Percentiles rank a stretch among this genome's conserved stretches.
Evolutionary conservation across 2,113 vertebrate species (phyloP).

Genomic region (Spheniscus mendiculus): DNA sequence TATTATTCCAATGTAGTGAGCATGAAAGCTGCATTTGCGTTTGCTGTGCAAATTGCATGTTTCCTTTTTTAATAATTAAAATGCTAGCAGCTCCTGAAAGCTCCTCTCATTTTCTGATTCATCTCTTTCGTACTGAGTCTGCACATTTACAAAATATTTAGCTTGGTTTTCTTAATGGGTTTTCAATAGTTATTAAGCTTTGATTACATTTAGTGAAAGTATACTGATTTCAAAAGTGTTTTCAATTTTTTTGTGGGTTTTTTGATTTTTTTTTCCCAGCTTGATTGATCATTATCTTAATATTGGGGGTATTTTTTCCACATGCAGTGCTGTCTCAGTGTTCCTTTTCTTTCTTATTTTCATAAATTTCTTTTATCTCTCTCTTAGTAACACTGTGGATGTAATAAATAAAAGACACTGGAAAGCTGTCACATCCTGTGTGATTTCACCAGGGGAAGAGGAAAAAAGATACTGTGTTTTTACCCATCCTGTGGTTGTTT

Average conservation of each 20-base stretch:
- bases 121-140: background rate
- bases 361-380: background rate
- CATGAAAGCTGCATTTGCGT: background rate
- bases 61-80: background rate
- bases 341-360: background rate
- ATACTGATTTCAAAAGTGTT: background rate
- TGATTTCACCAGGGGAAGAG: background rate
- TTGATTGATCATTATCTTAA: background rate
- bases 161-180: background rate
- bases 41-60: background rate
- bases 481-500: background rate
- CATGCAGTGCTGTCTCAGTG: background rate
- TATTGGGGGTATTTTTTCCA: background rate
- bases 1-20: background rate
- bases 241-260: background rate
- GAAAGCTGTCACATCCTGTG: background rate
- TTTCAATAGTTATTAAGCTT: background rate
- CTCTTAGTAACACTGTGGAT: background rate
- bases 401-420: background rate
- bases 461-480: background rate
- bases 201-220: background rate
- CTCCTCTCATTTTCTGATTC: background rate
- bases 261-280: background rate
- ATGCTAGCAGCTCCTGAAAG: background rate
- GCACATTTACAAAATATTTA: background rate